Conservation (phyloP, 2,888 invertebrate genomes). For the Tachystola acroxantha region DNA sequence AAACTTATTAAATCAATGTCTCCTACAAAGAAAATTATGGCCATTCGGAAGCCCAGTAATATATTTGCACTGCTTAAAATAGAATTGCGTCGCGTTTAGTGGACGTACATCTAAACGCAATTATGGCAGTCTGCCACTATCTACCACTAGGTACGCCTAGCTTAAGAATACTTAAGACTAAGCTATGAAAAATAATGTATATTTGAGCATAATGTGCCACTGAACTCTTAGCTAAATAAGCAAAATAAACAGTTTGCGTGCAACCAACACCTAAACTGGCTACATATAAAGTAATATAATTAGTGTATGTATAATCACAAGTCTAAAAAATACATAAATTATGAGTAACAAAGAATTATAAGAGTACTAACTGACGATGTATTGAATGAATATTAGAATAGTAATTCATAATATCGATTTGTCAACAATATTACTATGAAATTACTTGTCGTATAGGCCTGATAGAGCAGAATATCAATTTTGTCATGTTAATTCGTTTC, state of each 20-base stretch:
- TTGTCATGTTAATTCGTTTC: constrained; percentile 28
- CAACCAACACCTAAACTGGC: constrained; percentile 1
- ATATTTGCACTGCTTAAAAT: constrained; percentile 26
- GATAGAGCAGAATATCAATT: constrained; percentile 17
- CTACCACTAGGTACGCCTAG: too few species aligned
- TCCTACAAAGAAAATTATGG: neutral
- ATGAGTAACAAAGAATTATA: neutral
- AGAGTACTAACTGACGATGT: neutral
- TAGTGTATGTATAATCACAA: constrained; percentile 1
- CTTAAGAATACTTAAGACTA: constrained; percentile 9
- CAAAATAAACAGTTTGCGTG: neutral
- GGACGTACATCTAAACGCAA: too few species aligned
- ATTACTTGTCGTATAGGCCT: neutral
- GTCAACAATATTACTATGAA: neutral
- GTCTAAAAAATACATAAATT: neutral
- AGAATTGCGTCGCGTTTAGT: too few species aligned
- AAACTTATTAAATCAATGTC: too few species aligned
- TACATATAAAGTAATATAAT: neutral
- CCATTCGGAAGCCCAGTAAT: constrained; percentile 27
- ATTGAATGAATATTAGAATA: neutral
- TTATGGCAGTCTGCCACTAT: too few species aligned
- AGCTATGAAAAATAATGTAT: constrained; percentile 8
- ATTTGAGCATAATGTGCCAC: constrained; percentile 2
- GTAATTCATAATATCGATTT: too few species aligned
- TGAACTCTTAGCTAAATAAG: neutral